phyloP scores from a whole-genome alignment of 2,888 invertebrate species.

The Danaus chrysippus region DNA sequence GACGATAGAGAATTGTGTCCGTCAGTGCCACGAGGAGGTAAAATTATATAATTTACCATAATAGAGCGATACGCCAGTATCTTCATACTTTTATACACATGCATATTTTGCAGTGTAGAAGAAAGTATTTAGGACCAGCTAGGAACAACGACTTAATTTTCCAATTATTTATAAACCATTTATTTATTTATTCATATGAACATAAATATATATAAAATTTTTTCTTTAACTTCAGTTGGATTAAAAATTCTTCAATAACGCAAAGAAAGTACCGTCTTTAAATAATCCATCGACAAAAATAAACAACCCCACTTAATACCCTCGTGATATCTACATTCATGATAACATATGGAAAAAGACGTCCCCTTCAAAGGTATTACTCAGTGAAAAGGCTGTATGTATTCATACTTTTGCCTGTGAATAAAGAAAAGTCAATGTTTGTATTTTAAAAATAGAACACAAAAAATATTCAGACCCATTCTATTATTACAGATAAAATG shows the following conservation, averaged over 20 bases:
- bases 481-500: conserved; percentile 9
- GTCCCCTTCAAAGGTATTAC: background rate
- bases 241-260: too few species aligned
- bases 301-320: too few species aligned
- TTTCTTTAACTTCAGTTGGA: too few species aligned
- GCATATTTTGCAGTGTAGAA: background rate
- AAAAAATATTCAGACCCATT: conserved; percentile 1
- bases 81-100: background rate
- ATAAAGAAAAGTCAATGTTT: background rate
- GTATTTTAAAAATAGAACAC: background rate
- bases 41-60: background rate
- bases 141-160: too few species aligned
- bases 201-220: too few species aligned
- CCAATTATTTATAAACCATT: too few species aligned
- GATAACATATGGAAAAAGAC: too few species aligned
- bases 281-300: too few species aligned
- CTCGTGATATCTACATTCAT: too few species aligned
- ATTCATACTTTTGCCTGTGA: background rate
- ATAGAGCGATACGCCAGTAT: background rate
- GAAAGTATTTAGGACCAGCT: too few species aligned
- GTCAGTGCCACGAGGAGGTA: background rate
- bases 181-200: too few species aligned
- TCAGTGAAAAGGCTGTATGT: background rate
- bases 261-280: too few species aligned
- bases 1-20: conserved; percentile 1